A percentile compares a stretch with the other conserved stretches of the same genome.
phyloP scores from a whole-genome alignment of 2,113 vertebrate genomes.

The Amphiprion ocellaris region DNA sequence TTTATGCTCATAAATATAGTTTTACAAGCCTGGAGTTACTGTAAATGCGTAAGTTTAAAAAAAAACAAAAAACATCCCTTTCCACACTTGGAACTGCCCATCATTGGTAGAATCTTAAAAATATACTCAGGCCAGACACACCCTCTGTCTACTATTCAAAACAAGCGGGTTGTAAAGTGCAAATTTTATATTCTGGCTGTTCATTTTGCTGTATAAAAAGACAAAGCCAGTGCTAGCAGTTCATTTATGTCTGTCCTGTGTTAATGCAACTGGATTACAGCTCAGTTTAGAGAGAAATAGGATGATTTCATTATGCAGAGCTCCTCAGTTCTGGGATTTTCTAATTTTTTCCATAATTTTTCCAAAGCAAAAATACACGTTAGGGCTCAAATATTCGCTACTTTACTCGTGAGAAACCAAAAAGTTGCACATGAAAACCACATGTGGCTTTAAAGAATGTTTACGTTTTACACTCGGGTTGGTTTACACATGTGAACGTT shows the following conservation, averaged over 20 bases:
- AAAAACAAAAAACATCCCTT: neutral
- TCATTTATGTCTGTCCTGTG: neutral
- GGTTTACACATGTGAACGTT: constrained; percentile 25
- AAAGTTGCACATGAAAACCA: neutral
- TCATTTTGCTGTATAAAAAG: too few relatives aligned
- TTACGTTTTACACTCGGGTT: neutral
- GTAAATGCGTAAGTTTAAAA: constrained; percentile 11
- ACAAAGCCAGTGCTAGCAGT: neutral
- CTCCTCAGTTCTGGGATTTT: too few relatives aligned
- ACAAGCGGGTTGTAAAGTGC: too few relatives aligned
- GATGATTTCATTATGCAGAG: neutral
- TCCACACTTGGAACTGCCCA: constrained; percentile 18
- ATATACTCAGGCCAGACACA: constrained; percentile 7
- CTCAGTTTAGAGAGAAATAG: neutral
- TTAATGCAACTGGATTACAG: neutral
- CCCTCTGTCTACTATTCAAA: neutral
- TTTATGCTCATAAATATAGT: constrained; percentile 19
- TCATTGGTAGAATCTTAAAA: constrained; percentile 31
- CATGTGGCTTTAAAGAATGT: constrained; percentile 22
- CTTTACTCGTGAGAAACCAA: neutral
- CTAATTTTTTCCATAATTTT: too few relatives aligned
- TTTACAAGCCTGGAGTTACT: constrained; percentile 35
- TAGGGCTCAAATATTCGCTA: neutral
- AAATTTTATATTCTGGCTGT: too few relatives aligned
- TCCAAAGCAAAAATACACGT: neutral